These are phyloP conservation scores for Brachypteracias leptosomus DNA, from an alignment of 2,113 vertebrate species.

Conservation along the genomic window DNA sequence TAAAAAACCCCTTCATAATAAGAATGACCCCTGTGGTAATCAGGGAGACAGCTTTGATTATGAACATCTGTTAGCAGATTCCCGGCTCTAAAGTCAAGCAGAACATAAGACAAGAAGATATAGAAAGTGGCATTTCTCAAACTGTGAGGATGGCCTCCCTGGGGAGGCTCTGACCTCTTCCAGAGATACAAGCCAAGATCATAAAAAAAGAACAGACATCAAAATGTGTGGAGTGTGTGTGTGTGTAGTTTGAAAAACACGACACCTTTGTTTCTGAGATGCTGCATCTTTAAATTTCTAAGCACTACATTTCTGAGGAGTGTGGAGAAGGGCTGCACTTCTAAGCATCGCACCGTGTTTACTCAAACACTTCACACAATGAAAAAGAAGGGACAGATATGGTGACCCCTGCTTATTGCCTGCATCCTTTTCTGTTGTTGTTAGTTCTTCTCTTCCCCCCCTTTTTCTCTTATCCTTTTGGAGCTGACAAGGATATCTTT, in stretches of 20 bases:
- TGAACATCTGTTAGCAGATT: constrained; percentile 63
- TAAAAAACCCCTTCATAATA: not conserved
- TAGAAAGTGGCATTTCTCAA: constrained; percentile 28
- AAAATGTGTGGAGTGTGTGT: not conserved
- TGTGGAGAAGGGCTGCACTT: not conserved
- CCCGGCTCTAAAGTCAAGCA: constrained; percentile 8
- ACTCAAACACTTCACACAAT: not conserved
- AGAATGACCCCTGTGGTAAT: constrained; percentile 43
- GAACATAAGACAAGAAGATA: constrained; percentile 15
- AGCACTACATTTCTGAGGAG: not conserved
- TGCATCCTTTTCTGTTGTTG: not conserved
- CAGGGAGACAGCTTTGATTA: constrained; percentile 61
- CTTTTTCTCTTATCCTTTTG: not conserved
- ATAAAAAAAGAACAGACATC: not conserved
- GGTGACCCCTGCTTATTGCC: not conserved
- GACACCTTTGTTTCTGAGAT: not conserved
- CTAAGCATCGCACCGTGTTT: not conserved
- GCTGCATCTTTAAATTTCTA: not conserved
- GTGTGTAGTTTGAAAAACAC: constrained; percentile 1
- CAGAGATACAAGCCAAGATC: not conserved
- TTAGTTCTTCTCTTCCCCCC: too few species aligned
- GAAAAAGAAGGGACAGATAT: not conserved
- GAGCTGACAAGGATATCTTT: not conserved
- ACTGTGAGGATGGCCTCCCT: constrained; percentile 30
- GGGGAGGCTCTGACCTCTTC: constrained; percentile 23